Percentiles rank a stretch among this genome's conserved stretches.
Evolutionary conservation across 2,888 invertebrate species (phyloP).

Genomic region (Meteorus colon): DNA sequence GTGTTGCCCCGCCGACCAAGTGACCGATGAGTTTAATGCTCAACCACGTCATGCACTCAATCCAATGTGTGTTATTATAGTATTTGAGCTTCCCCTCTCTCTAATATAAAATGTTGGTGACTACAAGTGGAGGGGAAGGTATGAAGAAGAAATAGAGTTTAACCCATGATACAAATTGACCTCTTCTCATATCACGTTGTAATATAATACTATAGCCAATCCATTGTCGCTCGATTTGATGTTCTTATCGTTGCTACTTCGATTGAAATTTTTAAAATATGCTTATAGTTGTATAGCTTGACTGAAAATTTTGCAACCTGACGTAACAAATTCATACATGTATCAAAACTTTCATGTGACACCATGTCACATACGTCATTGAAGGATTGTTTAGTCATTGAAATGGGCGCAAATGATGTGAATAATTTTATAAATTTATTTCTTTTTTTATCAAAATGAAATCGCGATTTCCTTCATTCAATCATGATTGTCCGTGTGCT

Average conservation of each 20-base stretch:
- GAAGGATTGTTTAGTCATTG: slow-evolving; percentile 29
- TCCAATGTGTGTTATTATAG: slow-evolving; percentile 18
- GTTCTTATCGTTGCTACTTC: slow-evolving; percentile 7
- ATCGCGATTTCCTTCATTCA: no score
- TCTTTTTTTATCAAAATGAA: background rate
- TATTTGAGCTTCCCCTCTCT: slow-evolving; percentile 16
- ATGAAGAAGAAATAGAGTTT: slow-evolving; percentile 27
- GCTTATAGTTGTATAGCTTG: slow-evolving; percentile 1
- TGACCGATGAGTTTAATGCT: background rate
- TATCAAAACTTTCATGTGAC: background rate
- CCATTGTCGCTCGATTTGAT: background rate
- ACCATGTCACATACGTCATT: slow-evolving; percentile 19
- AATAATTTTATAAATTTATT: slow-evolving; percentile 11
- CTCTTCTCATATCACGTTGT: slow-evolving; percentile 32
- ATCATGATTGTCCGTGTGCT: background rate
- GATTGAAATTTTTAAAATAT: background rate
- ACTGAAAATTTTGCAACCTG: background rate
- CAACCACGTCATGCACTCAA: slow-evolving; percentile 1
- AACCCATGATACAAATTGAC: slow-evolving; percentile 57
- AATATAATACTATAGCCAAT: background rate
- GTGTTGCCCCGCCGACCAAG: background rate
- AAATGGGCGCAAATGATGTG: slow-evolving; percentile 28
- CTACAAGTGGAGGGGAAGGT: slow-evolving; percentile 39
- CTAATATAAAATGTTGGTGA: slow-evolving; percentile 38
- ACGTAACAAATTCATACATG: background rate